Evolutionary conservation across 1,140 invertebrate species (phyloP), one percentile per base, ranked within the genome.

Genomic region (Pachypeltis micranthus): DNA sequence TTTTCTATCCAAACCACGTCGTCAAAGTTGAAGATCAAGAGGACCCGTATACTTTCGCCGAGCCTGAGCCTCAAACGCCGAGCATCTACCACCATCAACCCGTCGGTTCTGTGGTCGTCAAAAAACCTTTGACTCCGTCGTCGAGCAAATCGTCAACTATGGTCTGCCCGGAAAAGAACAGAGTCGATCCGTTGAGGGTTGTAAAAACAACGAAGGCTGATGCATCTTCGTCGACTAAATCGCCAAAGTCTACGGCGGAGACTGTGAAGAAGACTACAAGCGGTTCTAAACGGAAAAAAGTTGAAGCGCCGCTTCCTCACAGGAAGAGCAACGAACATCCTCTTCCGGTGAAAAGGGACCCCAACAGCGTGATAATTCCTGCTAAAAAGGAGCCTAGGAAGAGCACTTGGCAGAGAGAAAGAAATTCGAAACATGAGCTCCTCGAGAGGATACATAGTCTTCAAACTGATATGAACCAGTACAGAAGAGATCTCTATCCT

Each of bases 181-280:
- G 31, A 19, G 31, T 63, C 1, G 54, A 62, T 2, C 55, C 28
- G 4, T n/a, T 25, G 27, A 29, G 57, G 21, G 56, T 55, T 27
- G 61, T 59, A 23, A 23, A 59, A 19, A 26, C 28, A 12, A 25
- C 21, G 1, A 66, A 68, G 51, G 47, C 64, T 10, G 63, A 59
- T 23, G 19, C 61, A 1, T 65, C 63, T 16, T 21, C 10, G 4
- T 10, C 21, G 4, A 7, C 16, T 10, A 67, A 63, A 21, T 75
- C 78, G 73, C 78, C 76, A 66, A 74, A 74, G 65, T 68, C 78
- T 47, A 76, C 78, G 67, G 76, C 74, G 26, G 77, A 78, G 69
- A 78, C 79, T 65, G 77, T 77, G 62, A 73, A 77, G 56, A 79
- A 77, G 66, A 77, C 75, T 71, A 73, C 78, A 34, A 74, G 77